A percentile compares a stretch with the other conserved stretches of the same genome.
phyloP scores from a whole-genome alignment of 2,797 vertebrate genomes.

The Poecilia velifera region DNA sequence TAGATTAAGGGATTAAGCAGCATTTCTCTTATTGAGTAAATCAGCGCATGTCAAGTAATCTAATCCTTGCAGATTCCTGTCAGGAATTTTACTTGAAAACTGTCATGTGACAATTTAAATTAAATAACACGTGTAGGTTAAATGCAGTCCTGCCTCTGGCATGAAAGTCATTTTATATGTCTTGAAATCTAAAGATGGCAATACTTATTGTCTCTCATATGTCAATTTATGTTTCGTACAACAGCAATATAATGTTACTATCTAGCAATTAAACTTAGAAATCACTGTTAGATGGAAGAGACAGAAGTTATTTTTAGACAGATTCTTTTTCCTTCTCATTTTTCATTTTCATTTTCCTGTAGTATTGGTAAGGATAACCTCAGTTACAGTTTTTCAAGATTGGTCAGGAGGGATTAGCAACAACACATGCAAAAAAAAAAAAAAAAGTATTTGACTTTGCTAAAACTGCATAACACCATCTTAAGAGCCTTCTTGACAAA shows the following conservation, averaged over 20 bases:
- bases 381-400: background rate
- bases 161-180: background rate
- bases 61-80: slow-evolving; percentile 10
- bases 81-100: slow-evolving; percentile 11
- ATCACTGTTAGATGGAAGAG: background rate
- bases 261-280: background rate
- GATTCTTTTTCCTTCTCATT: background rate
- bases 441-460: background rate
- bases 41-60: slow-evolving; percentile 6
- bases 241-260: background rate
- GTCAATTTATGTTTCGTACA: background rate
- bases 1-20: slow-evolving; percentile 13
- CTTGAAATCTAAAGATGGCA: background rate
- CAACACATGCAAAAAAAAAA: background rate
- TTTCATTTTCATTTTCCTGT: background rate
- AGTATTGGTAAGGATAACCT: background rate
- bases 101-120: background rate
- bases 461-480: background rate
- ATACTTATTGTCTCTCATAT: background rate
- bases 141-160: background rate
- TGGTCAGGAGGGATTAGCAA: background rate
- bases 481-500: background rate
- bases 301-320: background rate
- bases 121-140: background rate
- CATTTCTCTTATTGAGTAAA: slow-evolving; percentile 11